phyloP scores from a whole-genome alignment of 2,888 invertebrate species.

The Diarsia mendica region DNA sequence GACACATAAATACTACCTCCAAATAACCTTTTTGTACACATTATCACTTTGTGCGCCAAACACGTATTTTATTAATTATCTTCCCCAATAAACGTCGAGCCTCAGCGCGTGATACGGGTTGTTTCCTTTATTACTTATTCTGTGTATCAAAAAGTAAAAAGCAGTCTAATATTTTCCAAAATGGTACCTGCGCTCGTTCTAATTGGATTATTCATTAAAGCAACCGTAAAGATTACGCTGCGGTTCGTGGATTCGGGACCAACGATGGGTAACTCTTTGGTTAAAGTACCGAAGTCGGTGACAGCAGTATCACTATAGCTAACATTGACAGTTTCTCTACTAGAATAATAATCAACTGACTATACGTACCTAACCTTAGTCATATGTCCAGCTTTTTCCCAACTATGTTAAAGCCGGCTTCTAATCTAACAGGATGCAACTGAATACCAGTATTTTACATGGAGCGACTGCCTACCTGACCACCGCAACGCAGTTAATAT shows the following conservation, averaged over 20 bases:
- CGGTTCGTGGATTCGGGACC: conserved; percentile 36
- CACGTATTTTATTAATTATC: conserved; percentile 61
- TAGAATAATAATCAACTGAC: neutral
- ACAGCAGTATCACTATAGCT: neutral
- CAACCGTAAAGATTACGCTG: conserved; percentile 44
- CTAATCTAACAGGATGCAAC: too few species aligned
- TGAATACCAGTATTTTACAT: too few species aligned
- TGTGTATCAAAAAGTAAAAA: conserved; percentile 38
- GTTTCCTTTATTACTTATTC: conserved; percentile 50
- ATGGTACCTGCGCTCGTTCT: conserved; percentile 22
- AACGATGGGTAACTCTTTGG: conserved; percentile 28
- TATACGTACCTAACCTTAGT: neutral
- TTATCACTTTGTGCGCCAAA: conserved; percentile 43
- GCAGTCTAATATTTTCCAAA: conserved; percentile 40
- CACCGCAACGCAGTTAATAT: too few species aligned
- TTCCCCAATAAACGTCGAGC: conserved; percentile 42
- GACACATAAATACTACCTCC: conserved; percentile 22
- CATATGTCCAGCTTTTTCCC: too few species aligned
- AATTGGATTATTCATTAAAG: conserved; percentile 51
- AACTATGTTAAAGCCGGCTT: too few species aligned
- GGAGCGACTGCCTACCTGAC: too few species aligned
- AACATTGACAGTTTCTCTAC: neutral
- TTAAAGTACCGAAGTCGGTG: conserved; percentile 6
- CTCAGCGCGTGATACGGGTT: conserved; percentile 37
- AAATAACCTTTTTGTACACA: conserved; percentile 35